Evolutionary conservation across 2,113 vertebrate genomes (phyloP).

Genomic region (Sphaerodactylus townsendi): DNA sequence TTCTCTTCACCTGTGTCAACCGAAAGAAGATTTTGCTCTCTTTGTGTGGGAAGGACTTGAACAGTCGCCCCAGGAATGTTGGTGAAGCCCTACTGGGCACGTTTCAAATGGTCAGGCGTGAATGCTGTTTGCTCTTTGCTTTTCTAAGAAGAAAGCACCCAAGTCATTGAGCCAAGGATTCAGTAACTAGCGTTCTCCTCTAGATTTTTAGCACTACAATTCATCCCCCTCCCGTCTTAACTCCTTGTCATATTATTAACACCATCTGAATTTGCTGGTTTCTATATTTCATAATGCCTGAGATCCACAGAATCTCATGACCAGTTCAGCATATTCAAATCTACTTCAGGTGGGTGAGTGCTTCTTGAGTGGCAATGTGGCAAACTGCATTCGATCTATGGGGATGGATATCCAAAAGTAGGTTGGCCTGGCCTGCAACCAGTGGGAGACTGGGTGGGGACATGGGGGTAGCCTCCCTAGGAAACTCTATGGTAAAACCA

Average conservation of each 20-base stretch:
- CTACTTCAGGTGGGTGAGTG: neutral
- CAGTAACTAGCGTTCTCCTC: neutral
- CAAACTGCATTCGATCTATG: neutral
- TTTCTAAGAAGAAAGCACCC: constrained; percentile 40
- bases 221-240: constrained; percentile 9
- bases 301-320: neutral
- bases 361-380: neutral
- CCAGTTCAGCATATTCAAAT: neutral
- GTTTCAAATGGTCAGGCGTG: neutral
- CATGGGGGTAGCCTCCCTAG: too few relatives aligned
- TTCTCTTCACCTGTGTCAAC: constrained; percentile 17
- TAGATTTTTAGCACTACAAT: neutral
- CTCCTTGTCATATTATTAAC: constrained; percentile 30
- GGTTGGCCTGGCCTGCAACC: neutral
- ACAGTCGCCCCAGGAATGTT: neutral
- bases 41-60: neutral
- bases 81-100: neutral
- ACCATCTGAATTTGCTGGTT: neutral
- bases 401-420: neutral
- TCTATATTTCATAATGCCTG: neutral
- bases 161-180: neutral
- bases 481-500: too few relatives aligned
- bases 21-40: constrained; percentile 43
- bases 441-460: too few relatives aligned
- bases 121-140: neutral